Conservation (phyloP, 2,888 invertebrate genomes). For the Eulithis testata region DNA sequence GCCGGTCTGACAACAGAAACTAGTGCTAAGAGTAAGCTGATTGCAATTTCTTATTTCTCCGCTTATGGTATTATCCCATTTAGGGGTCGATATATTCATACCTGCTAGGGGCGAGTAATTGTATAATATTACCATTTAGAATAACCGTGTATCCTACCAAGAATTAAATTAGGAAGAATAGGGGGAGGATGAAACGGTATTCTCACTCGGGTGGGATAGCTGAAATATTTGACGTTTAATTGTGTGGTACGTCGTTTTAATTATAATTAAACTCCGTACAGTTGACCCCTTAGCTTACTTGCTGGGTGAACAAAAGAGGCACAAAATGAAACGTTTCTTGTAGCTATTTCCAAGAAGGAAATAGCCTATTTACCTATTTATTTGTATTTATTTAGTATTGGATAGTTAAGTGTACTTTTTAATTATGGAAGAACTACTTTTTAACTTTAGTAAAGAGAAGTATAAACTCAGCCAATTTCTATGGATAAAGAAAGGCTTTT, state of each 20-base stretch:
- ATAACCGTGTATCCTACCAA: conserved; percentile 39
- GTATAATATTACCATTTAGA: conserved; percentile 48
- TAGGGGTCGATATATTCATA: conserved; percentile 36
- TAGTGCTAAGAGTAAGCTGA: conserved; percentile 4
- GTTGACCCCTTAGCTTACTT: conserved; percentile 17
- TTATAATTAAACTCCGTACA: conserved; percentile 24
- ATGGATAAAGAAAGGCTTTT: no score
- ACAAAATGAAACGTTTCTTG: conserved; percentile 6
- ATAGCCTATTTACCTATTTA: no score
- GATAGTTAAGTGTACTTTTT: no score
- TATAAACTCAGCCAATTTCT: no score
- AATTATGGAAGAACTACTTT: no score
- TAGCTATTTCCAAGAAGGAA: background rate
- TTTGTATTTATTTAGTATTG: no score
- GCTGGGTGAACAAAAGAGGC: background rate
- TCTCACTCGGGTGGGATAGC: conserved; percentile 39
- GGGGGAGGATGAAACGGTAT: conserved; percentile 41
- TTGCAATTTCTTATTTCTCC: conserved; percentile 26
- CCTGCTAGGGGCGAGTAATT: conserved; percentile 43
- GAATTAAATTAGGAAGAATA: conserved; percentile 44
- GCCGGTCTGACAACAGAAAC: background rate
- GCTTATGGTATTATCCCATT: conserved; percentile 29
- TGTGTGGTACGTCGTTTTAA: conserved; percentile 35
- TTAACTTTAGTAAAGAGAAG: no score
- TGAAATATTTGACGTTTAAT: conserved; percentile 44